phyloP scores from a whole-genome alignment of 2,888 invertebrate genomes.

The Catocala nupta region DNA sequence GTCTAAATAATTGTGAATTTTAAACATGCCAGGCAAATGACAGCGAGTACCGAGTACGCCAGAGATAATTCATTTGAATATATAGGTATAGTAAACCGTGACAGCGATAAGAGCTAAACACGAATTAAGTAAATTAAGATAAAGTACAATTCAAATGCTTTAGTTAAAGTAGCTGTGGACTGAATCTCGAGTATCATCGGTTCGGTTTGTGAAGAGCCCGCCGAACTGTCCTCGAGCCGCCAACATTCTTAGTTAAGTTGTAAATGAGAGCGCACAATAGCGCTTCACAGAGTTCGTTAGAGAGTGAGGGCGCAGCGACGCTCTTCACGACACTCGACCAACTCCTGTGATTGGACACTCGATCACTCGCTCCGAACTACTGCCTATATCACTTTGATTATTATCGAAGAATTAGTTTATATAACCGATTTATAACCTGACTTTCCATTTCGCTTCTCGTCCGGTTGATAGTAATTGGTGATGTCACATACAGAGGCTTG shows the following conservation, averaged over 20 bases:
- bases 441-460: too few species aligned
- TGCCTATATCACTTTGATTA: too few species aligned
- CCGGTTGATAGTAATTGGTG: too few species aligned
- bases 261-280: constrained; percentile 25
- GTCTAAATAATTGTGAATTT: too few species aligned
- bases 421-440: too few species aligned
- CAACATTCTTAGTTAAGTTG: constrained; percentile 28
- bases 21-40: too few species aligned
- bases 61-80: too few species aligned
- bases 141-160: constrained; percentile 1
- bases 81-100: background rate
- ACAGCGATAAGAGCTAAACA: background rate
- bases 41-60: too few species aligned
- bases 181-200: constrained; percentile 14
- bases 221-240: background rate
- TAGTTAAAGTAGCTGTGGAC: constrained; percentile 13
- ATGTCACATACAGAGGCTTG: too few species aligned
- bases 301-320: background rate
- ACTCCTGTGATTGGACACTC: constrained; percentile 8
- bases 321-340: constrained; percentile 25
- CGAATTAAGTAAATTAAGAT: background rate
- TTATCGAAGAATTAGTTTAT: too few species aligned
- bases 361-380: background rate
- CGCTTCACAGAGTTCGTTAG: background rate
- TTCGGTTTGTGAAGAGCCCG: background rate